Base-by-base conservation (phyloP, 2,888 invertebrate species). In the Litoditis marina region DNA sequence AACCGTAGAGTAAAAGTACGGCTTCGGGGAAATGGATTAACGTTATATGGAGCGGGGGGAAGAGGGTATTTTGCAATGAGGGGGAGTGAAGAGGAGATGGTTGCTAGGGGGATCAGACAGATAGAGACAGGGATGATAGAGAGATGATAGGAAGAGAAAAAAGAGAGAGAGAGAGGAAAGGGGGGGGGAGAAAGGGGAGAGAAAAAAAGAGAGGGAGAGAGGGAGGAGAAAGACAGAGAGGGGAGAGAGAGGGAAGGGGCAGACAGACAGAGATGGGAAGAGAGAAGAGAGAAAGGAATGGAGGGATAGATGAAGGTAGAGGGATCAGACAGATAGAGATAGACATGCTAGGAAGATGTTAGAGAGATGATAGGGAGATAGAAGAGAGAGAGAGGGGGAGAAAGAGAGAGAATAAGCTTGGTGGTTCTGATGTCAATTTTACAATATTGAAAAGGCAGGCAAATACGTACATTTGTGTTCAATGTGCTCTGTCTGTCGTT, bases 131-230 rank as follows among this genome's bases (percentile, higher is more conserved):
- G 19, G 3, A 8, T 44, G 44, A 22, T 44, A 44, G 50, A 22
- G 28, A 50, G 50, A 19, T n/a, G 28, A 8, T n/a, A n/a, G n/a
- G n/a, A n/a, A n/a, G n/a, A n/a, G n/a, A n/a, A n/a, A n/a, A n/a
- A n/a, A n/a, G n/a, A n/a, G n/a, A n/a, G n/a, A n/a, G n/a, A n/a
- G n/a, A n/a, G n/a, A n/a, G n/a, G n/a, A n/a, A n/a, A n/a, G n/a
- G n/a, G n/a, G n/a, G n/a, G n/a, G n/a, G n/a, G n/a, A n/a, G n/a
- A n/a, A n/a, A n/a, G n/a, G n/a, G n/a, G n/a, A n/a, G n/a, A n/a
- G n/a, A n/a, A n/a, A 34, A n/a, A 53, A 32, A 53, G 53, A 53
- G 31, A 53, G 53, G 32, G 53, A 53, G 53, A 53, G 52, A 31
- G 52, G 28, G 52, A 27, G 52, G 19, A 16, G 30, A 16, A 22